Percentiles rank a stretch among this genome's conserved stretches.
phyloP scores from a whole-genome alignment of 2,888 invertebrate genomes.

The Thecophora atra region DNA sequence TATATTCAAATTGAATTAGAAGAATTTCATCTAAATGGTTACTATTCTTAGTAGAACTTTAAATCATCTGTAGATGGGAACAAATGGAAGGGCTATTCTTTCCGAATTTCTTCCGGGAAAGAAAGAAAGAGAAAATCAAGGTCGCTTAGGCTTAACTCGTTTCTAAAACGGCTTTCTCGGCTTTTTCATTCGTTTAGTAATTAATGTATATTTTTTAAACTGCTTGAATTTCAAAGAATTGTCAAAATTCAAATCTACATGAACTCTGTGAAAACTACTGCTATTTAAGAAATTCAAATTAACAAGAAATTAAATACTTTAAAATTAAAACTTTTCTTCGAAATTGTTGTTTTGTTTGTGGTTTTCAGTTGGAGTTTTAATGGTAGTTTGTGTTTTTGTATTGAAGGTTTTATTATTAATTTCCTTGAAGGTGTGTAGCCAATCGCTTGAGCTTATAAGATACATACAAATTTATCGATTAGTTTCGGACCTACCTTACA shows the following conservation, averaged over 20 bases:
- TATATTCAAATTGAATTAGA: no score
- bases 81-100: no score
- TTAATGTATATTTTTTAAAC: no score
- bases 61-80: no score
- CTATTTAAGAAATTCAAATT: conserved; percentile 2
- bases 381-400: conserved; percentile 30
- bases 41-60: no score
- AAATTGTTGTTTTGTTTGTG: conserved; percentile 13
- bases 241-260: conserved; percentile 18
- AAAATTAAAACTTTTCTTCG: neutral
- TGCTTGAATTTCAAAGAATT: no score
- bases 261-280: conserved; percentile 24
- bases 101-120: no score
- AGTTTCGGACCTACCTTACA: conserved; percentile 37
- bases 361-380: conserved; percentile 26
- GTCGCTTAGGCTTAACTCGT: no score
- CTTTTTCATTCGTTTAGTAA: no score
- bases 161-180: no score
- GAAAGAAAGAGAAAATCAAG: no score
- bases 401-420: conserved; percentile 16
- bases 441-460: conserved; percentile 32
- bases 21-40: no score
- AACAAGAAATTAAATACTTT: neutral
- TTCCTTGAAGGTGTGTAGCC: conserved; percentile 25
- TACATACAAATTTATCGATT: conserved; percentile 16